phyloP scores from a whole-genome alignment of 2,113 vertebrate genomes.

The Psettodes erumei region DNA sequence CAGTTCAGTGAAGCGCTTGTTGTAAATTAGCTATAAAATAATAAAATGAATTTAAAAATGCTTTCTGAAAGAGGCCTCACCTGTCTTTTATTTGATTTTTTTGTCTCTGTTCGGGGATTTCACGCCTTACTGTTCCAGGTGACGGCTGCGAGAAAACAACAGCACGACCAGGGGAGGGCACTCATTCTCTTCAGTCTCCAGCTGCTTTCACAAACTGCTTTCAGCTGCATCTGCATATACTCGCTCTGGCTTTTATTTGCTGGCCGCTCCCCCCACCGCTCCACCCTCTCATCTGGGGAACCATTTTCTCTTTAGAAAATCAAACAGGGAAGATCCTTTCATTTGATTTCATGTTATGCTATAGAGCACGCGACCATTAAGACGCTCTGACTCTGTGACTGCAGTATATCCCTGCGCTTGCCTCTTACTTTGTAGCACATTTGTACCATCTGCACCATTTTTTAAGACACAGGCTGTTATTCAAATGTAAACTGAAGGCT shows the following conservation, averaged over 20 bases:
- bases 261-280: slow-evolving; percentile 23
- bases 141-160: neutral
- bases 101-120: slow-evolving; percentile 12
- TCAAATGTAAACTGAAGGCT: neutral
- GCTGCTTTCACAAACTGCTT: slow-evolving; percentile 40
- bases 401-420: neutral
- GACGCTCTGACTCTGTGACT: neutral
- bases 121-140: slow-evolving; percentile 11
- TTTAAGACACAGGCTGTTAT: neutral
- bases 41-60: slow-evolving; percentile 85
- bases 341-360: slow-evolving; percentile 29
- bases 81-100: slow-evolving; percentile 39
- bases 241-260: slow-evolving; percentile 27
- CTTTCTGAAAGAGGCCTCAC: slow-evolving; percentile 74
- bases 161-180: slow-evolving; percentile 62
- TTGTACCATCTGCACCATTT: neutral
- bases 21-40: slow-evolving; percentile 89
- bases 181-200: slow-evolving; percentile 42
- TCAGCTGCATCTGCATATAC: slow-evolving; percentile 45
- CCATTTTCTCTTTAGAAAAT: slow-evolving; percentile 75
- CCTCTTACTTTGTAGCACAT: neutral
- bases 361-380: neutral
- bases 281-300: slow-evolving; percentile 50
- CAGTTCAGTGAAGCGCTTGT: slow-evolving; percentile 88
- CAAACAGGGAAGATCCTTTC: slow-evolving; percentile 62